Base-by-base conservation (phyloP, 2,797 vertebrate species). In the Lepilemur ruficaudatus region DNA sequence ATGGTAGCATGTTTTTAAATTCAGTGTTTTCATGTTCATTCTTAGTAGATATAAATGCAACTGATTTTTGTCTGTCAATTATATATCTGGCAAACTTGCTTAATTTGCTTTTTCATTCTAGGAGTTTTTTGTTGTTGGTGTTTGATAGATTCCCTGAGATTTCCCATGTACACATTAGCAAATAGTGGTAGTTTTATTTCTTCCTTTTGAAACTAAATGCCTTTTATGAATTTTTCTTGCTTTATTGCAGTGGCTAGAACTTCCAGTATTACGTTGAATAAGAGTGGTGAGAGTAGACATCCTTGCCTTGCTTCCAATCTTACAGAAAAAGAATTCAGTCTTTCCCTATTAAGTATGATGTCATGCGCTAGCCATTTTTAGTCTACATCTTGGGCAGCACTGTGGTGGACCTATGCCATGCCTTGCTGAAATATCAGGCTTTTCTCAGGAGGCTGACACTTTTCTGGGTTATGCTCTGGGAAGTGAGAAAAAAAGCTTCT, bases 181-280 rank as follows among this genome's bases (percentile, higher is more conserved):
- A 84, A 59, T 25, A 84, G 32, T 15, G 10, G 65, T 1, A 59
- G 3, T 57, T 73, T 87, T 88, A 23, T 79, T 63, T 91, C 52
- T 80, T 91, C 22, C 41, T 90, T 72, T 93, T 18, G 8, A 18
- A 17, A 73, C 25, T 81, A 11, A 14, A 38, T 85, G 5, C 3
- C 6, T 90, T 89, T 9, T 30, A 32, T 69, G 92, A 48, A 32
- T 93, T 85, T 85, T 92, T 82, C 70, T 95, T 91, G 28, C 55
- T 32, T 75, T 86, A 79, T 78, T 88, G 3, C 28, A 55, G 4
- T 93, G 57, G 28, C 72, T 79, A 78, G 35, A 78, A 85, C 35
- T 57, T 69, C 41, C 18, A 50, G 4, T 11, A n/a, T 25, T 57
- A 12, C 55, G 18, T 38, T 75, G 5, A 65, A 11, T 46, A 32